Evolutionary conservation across 2,113 vertebrate species (phyloP).

Genomic region (Fulmarus glacialis): DNA sequence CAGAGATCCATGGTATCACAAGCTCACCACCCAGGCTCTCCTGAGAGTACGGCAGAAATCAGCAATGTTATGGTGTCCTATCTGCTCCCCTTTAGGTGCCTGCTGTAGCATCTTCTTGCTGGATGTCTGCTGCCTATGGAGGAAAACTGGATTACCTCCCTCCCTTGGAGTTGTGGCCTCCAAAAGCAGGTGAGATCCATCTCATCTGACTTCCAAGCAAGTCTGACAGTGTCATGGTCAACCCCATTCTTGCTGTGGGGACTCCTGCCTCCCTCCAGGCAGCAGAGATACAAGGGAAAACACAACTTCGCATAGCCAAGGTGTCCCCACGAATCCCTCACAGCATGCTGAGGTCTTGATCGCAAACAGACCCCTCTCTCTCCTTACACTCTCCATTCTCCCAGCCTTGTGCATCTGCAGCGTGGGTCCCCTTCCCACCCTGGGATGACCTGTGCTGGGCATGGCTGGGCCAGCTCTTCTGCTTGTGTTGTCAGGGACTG

Average conservation of each 20-base stretch:
- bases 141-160: neutral
- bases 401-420: neutral
- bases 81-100: neutral
- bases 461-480: neutral
- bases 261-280: neutral
- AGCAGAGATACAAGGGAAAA: neutral
- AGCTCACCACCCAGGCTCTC: neutral
- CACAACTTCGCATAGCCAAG: rapidly evolving
- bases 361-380: too few species aligned
- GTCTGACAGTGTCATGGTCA: neutral
- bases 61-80: rapidly evolving
- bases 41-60: neutral
- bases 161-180: neutral
- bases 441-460: neutral
- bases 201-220: neutral
- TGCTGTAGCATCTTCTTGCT: neutral
- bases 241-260: neutral
- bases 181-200: neutral
- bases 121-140: neutral
- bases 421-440: neutral
- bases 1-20: neutral
- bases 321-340: neutral
- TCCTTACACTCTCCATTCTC: neutral
- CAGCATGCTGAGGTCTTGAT: neutral
- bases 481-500: neutral